These are phyloP conservation scores for Tursiops truncatus DNA, from an alignment of 2,113 vertebrate species.

Conservation along the genomic window DNA sequence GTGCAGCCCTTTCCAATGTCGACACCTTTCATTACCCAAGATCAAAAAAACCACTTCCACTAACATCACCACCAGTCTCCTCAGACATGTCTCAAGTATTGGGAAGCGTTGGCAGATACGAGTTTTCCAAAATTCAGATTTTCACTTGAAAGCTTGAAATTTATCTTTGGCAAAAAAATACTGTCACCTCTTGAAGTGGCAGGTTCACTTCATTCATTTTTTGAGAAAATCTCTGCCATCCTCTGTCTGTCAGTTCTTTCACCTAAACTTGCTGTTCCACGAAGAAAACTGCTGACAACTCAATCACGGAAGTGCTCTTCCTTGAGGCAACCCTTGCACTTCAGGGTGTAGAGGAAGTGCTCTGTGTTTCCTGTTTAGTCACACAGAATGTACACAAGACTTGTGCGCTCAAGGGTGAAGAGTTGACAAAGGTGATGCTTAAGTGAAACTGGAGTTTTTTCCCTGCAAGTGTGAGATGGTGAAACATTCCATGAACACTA, in stretches of 20 bases:
- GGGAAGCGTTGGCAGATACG: neutral
- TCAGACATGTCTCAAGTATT: neutral
- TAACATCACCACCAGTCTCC: neutral
- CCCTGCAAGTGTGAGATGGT: neutral
- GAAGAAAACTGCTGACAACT: neutral
- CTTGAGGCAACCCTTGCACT: rapidly evolving
- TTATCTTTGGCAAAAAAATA: neutral
- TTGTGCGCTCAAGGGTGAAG: neutral
- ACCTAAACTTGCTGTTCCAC: neutral
- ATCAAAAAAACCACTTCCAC: neutral
- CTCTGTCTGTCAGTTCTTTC: neutral
- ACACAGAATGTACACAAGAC: neutral
- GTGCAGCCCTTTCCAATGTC: neutral
- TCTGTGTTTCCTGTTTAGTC: neutral
- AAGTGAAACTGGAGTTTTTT: neutral
- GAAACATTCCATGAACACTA: neutral
- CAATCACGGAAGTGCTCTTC: neutral
- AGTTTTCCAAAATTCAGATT: neutral
- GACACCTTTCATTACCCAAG: neutral
- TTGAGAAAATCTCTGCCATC: neutral
- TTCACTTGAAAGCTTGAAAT: neutral
- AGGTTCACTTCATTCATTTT: neutral
- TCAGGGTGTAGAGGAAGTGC: neutral
- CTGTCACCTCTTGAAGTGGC: neutral
- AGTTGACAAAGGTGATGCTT: neutral